Conservation (phyloP, 2,113 vertebrate genomes). For the Hemicordylus capensis region DNA sequence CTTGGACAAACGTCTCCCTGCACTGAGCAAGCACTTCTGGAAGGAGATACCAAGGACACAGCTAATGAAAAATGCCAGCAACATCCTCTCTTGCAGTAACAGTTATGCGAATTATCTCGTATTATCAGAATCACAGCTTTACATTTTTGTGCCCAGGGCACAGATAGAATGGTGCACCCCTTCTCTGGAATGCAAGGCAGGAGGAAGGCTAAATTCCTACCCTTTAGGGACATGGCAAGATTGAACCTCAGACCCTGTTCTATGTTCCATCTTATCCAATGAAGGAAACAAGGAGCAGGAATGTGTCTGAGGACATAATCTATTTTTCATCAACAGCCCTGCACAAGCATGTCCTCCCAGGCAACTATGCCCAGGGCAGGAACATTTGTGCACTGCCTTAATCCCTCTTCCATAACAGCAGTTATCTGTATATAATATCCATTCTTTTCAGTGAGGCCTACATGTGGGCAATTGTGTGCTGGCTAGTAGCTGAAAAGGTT, state of each 20-base stretch:
- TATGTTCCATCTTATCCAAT: neutral
- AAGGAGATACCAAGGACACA: neutral
- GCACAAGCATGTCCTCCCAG: neutral
- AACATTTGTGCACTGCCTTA: neutral
- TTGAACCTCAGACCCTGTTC: too few relatives aligned
- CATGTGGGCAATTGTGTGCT: neutral
- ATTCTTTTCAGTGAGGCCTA: neutral
- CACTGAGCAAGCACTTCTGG: too few relatives aligned
- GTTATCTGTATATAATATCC: neutral
- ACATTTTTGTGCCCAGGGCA: neutral
- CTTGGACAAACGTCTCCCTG: too few relatives aligned
- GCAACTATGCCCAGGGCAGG: neutral
- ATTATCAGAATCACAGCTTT: too few relatives aligned
- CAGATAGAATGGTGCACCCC: neutral
- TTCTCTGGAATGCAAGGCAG: neutral
- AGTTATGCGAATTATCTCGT: neutral
- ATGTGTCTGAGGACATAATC: neutral
- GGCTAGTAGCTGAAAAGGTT: neutral
- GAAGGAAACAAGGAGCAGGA: neutral
- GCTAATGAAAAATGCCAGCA: too few relatives aligned
- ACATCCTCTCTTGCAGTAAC: too few relatives aligned
- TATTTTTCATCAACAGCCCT: neutral
- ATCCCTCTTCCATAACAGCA: neutral
- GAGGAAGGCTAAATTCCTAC: too few relatives aligned
- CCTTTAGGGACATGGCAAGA: too few relatives aligned